phyloP scores from a whole-genome alignment of 2,797 vertebrate genomes.

The Perodicticus potto region DNA sequence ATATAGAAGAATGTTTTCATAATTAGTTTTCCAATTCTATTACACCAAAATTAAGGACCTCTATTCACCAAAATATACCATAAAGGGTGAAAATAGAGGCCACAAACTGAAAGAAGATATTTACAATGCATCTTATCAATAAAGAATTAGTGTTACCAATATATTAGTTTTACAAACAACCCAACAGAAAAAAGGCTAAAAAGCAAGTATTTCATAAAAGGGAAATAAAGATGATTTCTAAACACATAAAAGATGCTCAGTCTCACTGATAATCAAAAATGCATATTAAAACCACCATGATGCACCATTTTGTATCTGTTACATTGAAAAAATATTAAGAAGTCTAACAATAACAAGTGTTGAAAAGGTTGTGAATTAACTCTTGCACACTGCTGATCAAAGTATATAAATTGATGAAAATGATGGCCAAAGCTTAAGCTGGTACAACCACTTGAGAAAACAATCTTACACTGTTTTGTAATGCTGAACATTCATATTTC shows the following conservation, averaged over 20 bases:
- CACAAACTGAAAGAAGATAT: slow-evolving; percentile 37
- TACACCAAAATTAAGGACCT: slow-evolving; percentile 57
- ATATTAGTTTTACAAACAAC: slow-evolving; percentile 38
- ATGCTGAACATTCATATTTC: neutral
- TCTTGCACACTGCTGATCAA: neutral
- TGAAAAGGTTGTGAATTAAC: neutral
- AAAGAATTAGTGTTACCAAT: neutral
- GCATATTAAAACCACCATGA: slow-evolving; percentile 51
- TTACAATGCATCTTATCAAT: slow-evolving; percentile 21
- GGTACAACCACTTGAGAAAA: slow-evolving; percentile 34
- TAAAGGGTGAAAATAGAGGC: neutral
- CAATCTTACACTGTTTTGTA: neutral
- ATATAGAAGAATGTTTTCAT: slow-evolving; percentile 1
- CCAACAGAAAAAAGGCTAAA: slow-evolving; percentile 34
- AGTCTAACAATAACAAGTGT: neutral
- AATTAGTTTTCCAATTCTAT: slow-evolving; percentile 41
- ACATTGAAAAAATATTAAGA: slow-evolving; percentile 11
- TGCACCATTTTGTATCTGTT: neutral
- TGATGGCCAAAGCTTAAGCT: neutral
- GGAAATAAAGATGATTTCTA: neutral
- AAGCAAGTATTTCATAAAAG: neutral
- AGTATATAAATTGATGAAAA: slow-evolving; percentile 24
- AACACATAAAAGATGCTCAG: slow-evolving; percentile 45
- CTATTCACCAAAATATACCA: slow-evolving; percentile 40
- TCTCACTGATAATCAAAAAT: slow-evolving; percentile 54